Evolutionary conservation across 2,888 invertebrate genomes (phyloP).

Genomic region (Patella ulyssiponensis): DNA sequence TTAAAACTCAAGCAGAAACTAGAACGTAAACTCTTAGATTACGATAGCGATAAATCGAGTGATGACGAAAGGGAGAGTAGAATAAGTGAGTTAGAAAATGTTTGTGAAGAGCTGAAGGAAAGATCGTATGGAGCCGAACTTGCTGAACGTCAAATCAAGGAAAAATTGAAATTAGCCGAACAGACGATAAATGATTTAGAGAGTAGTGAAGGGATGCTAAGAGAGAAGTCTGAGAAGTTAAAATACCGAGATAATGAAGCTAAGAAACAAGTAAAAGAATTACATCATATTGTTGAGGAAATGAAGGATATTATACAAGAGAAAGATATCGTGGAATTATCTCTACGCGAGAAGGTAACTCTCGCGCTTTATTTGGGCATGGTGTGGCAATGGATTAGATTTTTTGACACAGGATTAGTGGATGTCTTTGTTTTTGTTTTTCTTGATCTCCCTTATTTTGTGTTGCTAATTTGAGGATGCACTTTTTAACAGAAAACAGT

Average conservation of each 20-base stretch:
- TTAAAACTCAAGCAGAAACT: constrained; percentile 45
- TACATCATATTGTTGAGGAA: constrained; percentile 55
- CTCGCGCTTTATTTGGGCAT: not conserved
- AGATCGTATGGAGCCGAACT: constrained; percentile 52
- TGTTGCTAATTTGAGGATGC: too few relatives aligned
- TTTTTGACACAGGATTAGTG: too few relatives aligned
- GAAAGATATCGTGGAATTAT: constrained; percentile 55
- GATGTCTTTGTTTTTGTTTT: too few relatives aligned
- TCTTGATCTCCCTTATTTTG: too few relatives aligned
- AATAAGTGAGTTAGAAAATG: constrained; percentile 52
- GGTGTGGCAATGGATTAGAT: not conserved
- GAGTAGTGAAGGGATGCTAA: constrained; percentile 48
- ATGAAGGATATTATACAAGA: constrained; percentile 57
- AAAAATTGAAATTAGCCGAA: constrained; percentile 59
- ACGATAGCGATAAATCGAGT: constrained; percentile 38
- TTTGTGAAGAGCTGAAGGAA: constrained; percentile 57
- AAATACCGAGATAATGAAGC: constrained; percentile 50
- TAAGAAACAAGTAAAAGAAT: constrained; percentile 44
- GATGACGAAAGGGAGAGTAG: constrained; percentile 33
- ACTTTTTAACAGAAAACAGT: too few relatives aligned
- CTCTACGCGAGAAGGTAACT: constrained; percentile 59
- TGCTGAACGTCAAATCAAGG: constrained; percentile 52
- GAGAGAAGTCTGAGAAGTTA: constrained; percentile 56
- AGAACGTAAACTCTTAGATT: constrained; percentile 24
- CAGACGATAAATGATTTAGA: constrained; percentile 61